phyloP scores from a whole-genome alignment of 2,113 vertebrate genomes.

The Heterocephalus glaber region DNA sequence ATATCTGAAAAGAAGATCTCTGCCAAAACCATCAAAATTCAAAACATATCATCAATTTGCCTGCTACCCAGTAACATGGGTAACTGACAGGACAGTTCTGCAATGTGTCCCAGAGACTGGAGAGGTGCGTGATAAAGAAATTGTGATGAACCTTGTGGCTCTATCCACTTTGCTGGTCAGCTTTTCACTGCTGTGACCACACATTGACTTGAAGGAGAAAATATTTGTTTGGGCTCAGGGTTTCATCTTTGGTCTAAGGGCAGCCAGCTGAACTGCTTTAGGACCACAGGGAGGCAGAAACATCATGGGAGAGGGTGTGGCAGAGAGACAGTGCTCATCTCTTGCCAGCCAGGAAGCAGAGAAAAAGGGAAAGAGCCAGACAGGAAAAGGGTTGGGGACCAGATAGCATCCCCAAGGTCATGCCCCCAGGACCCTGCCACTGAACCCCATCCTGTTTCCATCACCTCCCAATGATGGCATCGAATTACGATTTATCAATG shows the following conservation, averaged over 20 bases:
- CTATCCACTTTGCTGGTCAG: neutral
- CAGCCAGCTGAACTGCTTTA: neutral
- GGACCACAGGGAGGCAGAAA: neutral
- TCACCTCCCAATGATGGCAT: neutral
- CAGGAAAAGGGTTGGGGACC: neutral
- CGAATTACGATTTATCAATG: neutral
- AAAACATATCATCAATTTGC: neutral
- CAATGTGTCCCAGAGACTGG: neutral
- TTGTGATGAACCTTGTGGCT: neutral
- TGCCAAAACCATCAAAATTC: neutral
- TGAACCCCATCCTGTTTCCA: neutral
- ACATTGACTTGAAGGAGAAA: neutral
- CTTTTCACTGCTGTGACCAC: neutral
- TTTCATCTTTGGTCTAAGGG: neutral
- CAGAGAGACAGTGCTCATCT: neutral
- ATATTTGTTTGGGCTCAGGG: neutral
- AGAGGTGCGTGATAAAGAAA: neutral
- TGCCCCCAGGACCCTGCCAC: neutral
- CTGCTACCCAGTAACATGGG: neutral
- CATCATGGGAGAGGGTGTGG: neutral
- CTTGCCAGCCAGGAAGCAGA: neutral
- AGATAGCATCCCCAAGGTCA: neutral
- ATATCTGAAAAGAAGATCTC: neutral
- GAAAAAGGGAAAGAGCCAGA: neutral
- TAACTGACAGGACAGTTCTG: neutral